Base-by-base conservation (phyloP, 2,888 invertebrate genomes). In the Halictus ligatus region DNA sequence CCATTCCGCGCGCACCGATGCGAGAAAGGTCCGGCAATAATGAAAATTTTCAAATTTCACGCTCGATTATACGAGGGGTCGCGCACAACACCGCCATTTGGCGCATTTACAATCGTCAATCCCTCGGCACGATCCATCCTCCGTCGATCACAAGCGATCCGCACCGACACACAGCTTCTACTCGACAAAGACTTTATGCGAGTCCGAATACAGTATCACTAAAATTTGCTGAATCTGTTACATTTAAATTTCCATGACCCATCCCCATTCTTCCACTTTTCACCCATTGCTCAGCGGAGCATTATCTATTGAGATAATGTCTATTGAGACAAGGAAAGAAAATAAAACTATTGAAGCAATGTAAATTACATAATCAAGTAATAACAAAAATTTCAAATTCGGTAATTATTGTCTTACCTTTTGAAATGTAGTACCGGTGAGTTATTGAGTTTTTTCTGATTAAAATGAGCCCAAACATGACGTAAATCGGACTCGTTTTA, bases 31-130 rank as follows among this genome's bases (percentile, higher is more conserved):
- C 67, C 87, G 81, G 77, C 80, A 87, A 92, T 93, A 94, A 94
- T 93, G 93, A 94, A 94, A 93, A 92, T 93, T 94, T 95, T 94
- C 92, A 94, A 95, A 95, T 95, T 95, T 95, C 92, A 94, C 95
- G 95, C 94, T 94, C 94, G 94, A 95, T 95, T 95, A 94, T 94
- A 89, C 92, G 87, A 86, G 86, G 64, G 73, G 48, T 82, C 72
- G 78, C 76, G 64, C 67, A 35, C 78, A 35, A 88, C 89, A 80
- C 75, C 85, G 92, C 93, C 95, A 95, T 95, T 95, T 94, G 95
- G 94, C 92, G 87, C 92, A 92, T 93, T 92, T 92, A 93, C 94
- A 93, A 88, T 87, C 85, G 87, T 46, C 85, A 60, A 81, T 81
- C 82, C 88, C 85, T 67, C 60, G 79, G 29, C 58, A 60, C 71